Conservation (phyloP, 2,113 vertebrate genomes). For the Calypte anna region DNA sequence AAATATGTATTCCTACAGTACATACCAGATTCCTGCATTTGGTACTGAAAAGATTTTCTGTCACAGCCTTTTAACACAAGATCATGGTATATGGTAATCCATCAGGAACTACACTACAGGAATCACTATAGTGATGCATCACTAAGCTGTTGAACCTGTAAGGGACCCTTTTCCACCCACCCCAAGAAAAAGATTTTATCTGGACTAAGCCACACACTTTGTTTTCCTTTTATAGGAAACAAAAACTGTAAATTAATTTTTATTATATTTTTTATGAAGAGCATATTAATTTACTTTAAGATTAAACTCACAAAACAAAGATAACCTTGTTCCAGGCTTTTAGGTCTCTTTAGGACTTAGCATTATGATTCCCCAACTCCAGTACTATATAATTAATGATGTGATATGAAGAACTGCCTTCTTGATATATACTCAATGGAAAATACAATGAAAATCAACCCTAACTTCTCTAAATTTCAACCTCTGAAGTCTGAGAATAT, state of each 20-base stretch:
- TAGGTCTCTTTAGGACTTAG: not conserved
- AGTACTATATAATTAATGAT: not conserved
- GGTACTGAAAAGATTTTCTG: not conserved
- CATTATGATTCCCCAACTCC: not conserved
- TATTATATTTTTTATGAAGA: not conserved
- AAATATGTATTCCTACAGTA: not conserved
- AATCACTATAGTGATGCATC: not conserved
- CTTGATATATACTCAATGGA: not conserved
- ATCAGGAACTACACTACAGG: not conserved
- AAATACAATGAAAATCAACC: not conserved
- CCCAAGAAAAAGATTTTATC: not conserved
- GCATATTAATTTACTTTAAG: not conserved
- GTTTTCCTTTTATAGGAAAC: not conserved
- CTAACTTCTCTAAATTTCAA: not conserved
- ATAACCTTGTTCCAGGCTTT: not conserved
- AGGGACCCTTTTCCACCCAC: not conserved
- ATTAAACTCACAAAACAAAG: not conserved
- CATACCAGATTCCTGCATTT: not conserved
- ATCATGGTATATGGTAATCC: not conserved
- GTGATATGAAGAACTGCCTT: not conserved
- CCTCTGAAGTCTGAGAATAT: not conserved
- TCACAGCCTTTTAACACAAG: not conserved
- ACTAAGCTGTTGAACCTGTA: not conserved
- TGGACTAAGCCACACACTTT: not conserved
- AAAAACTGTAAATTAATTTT: not conserved